Conservation (phyloP, 2,113 vertebrate species). For the Dipodomys ordii region DNA sequence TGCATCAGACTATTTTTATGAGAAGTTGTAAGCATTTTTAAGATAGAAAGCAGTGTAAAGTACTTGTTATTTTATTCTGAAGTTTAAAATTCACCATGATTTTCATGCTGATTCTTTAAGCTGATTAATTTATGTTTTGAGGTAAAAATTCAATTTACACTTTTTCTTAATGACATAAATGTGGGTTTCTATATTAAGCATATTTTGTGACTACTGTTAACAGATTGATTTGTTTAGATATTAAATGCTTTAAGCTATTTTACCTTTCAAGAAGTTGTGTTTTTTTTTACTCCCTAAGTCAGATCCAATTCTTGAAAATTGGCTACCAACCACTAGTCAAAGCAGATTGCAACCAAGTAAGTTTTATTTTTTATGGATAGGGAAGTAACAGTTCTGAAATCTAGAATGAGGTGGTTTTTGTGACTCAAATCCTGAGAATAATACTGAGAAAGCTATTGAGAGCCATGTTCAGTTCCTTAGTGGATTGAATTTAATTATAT, state of each 20-base stretch:
- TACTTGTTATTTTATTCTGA: conserved; percentile 78
- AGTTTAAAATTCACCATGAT: conserved; percentile 79
- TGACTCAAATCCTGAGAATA: conserved; percentile 12
- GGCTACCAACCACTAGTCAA: conserved; percentile 36
- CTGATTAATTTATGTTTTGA: conserved; percentile 84
- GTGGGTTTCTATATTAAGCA: conserved; percentile 83
- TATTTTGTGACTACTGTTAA: conserved; percentile 86
- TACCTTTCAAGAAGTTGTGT: conserved; percentile 81
- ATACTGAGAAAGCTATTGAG: not conserved
- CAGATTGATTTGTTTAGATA: conserved; percentile 83
- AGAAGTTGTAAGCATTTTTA: conserved; percentile 80
- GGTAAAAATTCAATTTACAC: conserved; percentile 76
- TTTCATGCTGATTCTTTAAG: conserved; percentile 79
- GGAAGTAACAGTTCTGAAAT: conserved; percentile 27
- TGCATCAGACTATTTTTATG: conserved; percentile 84
- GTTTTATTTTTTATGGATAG: conserved; percentile 42
- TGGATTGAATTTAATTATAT: not conserved
- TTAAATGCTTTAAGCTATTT: conserved; percentile 83
- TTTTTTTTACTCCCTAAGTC: not conserved
- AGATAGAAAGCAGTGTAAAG: conserved; percentile 76
- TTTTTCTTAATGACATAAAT: conserved; percentile 84
- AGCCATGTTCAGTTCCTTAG: not conserved
- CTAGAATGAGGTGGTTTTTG: conserved; percentile 18
- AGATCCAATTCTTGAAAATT: conserved; percentile 40
- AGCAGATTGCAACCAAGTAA: not conserved